phyloP scores from a whole-genome alignment of 2,888 invertebrate species.

The Hemistola chrysoprasaria region DNA sequence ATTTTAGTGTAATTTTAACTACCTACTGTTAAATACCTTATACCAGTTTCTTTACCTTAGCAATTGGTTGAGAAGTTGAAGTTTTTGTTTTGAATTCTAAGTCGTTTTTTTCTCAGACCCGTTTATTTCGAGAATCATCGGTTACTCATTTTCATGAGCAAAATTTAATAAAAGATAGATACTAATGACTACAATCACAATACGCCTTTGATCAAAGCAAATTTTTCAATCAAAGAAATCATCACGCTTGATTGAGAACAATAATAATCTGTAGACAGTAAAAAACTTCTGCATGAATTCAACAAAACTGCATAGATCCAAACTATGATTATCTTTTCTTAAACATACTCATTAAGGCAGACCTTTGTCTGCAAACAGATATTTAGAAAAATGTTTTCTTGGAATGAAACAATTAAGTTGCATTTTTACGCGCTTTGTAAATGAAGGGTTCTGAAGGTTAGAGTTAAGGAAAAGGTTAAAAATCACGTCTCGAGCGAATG shows the following conservation, averaged over 20 bases:
- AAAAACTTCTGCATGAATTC: constrained; percentile 7
- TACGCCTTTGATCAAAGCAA: constrained; percentile 2
- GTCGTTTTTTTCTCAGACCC: too few species aligned
- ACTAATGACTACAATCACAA: constrained; percentile 1
- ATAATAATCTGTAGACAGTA: constrained; percentile 2
- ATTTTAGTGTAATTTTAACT: neutral
- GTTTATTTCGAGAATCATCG: too few species aligned
- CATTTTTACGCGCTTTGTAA: constrained; percentile 50
- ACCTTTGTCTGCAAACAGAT: constrained; percentile 11
- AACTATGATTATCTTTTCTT: constrained; percentile 8
- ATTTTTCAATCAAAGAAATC: constrained; percentile 8
- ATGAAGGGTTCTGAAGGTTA: constrained; percentile 53
- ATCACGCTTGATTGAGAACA: neutral
- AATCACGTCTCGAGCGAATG: constrained; percentile 46
- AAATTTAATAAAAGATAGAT: too few species aligned
- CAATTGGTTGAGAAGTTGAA: too few species aligned
- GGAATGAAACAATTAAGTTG: constrained; percentile 51
- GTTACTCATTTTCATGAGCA: too few species aligned
- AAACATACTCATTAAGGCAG: constrained; percentile 9
- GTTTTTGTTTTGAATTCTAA: too few species aligned
- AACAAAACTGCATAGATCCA: constrained; percentile 6
- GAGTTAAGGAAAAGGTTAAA: constrained; percentile 38
- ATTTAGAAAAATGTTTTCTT: constrained; percentile 20
- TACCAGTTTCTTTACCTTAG: too few species aligned
- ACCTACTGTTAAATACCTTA: too few species aligned